Evolutionary conservation across 2,888 invertebrate species (phyloP).

Genomic region (Caenorhabditis plicata): DNA sequence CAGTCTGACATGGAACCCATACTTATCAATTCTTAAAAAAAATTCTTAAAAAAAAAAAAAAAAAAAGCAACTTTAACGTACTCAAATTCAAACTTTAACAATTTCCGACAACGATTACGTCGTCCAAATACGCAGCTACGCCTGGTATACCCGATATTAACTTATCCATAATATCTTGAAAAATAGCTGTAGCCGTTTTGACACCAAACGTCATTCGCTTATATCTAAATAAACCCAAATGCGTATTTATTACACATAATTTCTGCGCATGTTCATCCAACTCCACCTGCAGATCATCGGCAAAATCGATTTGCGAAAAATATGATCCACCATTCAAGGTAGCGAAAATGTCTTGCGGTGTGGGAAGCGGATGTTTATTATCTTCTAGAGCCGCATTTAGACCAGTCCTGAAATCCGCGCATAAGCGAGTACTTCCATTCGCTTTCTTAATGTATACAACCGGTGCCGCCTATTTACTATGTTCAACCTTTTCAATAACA

Average conservation of each 20-base stretch:
- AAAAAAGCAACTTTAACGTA: slow-evolving; percentile 6
- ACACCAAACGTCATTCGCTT: slow-evolving; percentile 48
- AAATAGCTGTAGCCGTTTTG: slow-evolving; percentile 42
- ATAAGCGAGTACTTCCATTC: slow-evolving; percentile 30
- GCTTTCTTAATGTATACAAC: slow-evolving; percentile 31
- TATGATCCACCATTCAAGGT: slow-evolving; percentile 27
- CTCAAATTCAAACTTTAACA: slow-evolving; percentile 12
- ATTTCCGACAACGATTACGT: slow-evolving; percentile 27
- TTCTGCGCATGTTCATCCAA: slow-evolving; percentile 32
- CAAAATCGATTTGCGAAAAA: slow-evolving; percentile 44
- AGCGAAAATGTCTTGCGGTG: slow-evolving; percentile 35
- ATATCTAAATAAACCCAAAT: slow-evolving; percentile 39
- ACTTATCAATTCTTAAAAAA: slow-evolving; percentile 14
- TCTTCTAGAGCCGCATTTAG: slow-evolving; percentile 34
- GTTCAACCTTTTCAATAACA: slow-evolving; percentile 19
- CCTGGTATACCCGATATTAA: slow-evolving; percentile 29
- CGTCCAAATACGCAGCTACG: slow-evolving; percentile 27
- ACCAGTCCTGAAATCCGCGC: slow-evolving; percentile 35
- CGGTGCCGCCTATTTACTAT: slow-evolving; percentile 42
- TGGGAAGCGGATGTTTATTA: slow-evolving; percentile 45
- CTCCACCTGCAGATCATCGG: slow-evolving; percentile 41
- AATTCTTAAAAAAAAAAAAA: too few relatives aligned
- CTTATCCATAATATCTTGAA: slow-evolving; percentile 43
- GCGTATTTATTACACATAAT: slow-evolving; percentile 35
- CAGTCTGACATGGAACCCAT: slow-evolving; percentile 11